Percentiles rank a stretch among this genome's conserved stretches.
Conservation (phyloP, 2,888 invertebrate genomes). For the Zhuqinia jingwanae region DNA sequence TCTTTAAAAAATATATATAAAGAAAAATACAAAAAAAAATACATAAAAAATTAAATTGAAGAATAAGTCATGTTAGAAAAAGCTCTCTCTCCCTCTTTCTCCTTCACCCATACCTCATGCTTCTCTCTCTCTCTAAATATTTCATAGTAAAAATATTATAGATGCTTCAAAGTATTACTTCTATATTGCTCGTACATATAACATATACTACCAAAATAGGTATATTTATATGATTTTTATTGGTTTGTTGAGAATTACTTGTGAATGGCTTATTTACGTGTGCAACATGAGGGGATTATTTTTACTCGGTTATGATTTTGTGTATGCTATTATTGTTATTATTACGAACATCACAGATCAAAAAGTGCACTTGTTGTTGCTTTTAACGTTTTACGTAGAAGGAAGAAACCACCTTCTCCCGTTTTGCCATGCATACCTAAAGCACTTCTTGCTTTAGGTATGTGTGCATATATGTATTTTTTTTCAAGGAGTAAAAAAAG, state of each 20-base stretch:
- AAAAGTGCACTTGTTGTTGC: constrained; percentile 4
- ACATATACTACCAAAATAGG: background rate
- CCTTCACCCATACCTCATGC: constrained; percentile 32
- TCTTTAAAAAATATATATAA: constrained; percentile 43
- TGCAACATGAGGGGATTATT: constrained; percentile 48
- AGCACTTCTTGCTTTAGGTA: no score
- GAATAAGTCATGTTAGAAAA: constrained; percentile 23
- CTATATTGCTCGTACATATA: no score
- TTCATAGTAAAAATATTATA: background rate
- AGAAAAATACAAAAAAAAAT: no score
- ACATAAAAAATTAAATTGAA: no score
- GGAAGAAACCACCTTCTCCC: background rate
- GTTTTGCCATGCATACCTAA: no score
- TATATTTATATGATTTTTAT: no score
- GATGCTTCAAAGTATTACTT: no score
- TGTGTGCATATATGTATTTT: no score
- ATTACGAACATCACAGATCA: background rate
- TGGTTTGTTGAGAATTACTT: background rate
- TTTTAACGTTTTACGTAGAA: background rate
- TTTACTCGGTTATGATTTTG: constrained; percentile 47
- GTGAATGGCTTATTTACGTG: constrained; percentile 60
- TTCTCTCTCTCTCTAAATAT: background rate
- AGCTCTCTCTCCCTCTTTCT: constrained; percentile 12
- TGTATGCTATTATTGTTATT: background rate
- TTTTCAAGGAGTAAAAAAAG: no score